phyloP scores from a whole-genome alignment of 2,113 vertebrate genomes.

The Tricholaema leucomelas region DNA sequence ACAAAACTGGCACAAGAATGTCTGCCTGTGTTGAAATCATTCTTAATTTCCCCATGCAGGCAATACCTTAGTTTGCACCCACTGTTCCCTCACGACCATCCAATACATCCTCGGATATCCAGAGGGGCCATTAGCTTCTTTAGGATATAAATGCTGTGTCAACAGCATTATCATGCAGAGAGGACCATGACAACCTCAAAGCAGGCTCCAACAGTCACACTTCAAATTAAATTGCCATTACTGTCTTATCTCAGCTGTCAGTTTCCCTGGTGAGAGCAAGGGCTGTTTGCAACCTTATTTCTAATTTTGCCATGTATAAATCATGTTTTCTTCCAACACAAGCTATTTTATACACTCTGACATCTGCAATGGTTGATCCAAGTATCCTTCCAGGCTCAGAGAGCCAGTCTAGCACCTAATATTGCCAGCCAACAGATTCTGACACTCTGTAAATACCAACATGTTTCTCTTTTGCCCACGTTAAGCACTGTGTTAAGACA shows the following conservation, averaged over 20 bases:
- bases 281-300: neutral
- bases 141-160: neutral
- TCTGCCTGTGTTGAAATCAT: neutral
- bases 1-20: conserved; percentile 1
- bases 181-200: neutral
- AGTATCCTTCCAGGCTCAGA: neutral
- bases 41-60: neutral
- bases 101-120: neutral
- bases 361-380: neutral
- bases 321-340: neutral
- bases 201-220: neutral
- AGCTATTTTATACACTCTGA: neutral
- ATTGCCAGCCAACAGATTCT: neutral
- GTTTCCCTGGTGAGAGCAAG: neutral
- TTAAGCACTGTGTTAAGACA: neutral
- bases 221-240: neutral
- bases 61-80: neutral
- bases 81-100: neutral
- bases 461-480: neutral
- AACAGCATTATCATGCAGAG: neutral
- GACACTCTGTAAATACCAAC: neutral
- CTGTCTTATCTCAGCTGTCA: conserved; percentile 1
- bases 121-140: neutral
- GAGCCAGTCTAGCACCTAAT: neutral
- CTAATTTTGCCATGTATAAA: neutral